phyloP scores from a whole-genome alignment of 2,888 invertebrate species.

The Papilio gigon region DNA sequence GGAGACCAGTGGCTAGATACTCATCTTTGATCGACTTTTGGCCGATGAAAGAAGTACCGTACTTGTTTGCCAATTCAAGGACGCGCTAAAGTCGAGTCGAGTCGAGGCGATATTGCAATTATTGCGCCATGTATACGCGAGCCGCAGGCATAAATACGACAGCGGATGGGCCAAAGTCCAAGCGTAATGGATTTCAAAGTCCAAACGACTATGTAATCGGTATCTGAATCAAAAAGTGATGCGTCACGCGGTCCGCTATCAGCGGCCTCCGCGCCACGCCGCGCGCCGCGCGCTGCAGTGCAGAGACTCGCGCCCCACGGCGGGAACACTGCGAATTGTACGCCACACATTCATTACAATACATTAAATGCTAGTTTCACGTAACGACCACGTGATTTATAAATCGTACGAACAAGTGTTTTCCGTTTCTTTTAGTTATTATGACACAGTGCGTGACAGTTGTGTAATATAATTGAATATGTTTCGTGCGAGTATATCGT shows the following conservation, averaged over 20 bases:
- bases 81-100: neutral
- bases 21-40: too few relatives aligned
- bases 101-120: too few relatives aligned
- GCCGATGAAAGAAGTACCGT: too few relatives aligned
- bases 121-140: neutral
- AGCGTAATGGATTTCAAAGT: neutral
- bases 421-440: neutral
- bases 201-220: neutral
- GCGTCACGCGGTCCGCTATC: neutral
- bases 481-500: neutral
- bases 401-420: neutral
- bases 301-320: neutral
- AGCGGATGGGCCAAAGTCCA: neutral
- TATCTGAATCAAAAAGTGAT: conserved; percentile 6
- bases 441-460: neutral
- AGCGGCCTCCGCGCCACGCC: neutral
- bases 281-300: neutral
- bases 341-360: neutral
- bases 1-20: too few relatives aligned
- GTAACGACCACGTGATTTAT: neutral
- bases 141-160: neutral
- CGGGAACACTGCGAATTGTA: neutral
- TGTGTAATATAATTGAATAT: neutral
- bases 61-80: neutral
- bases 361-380: neutral